A percentile compares a stretch with the other conserved stretches of the same genome.
Conservation (phyloP, 1,140 invertebrate genomes). For the Drosophila cardini region DNA sequence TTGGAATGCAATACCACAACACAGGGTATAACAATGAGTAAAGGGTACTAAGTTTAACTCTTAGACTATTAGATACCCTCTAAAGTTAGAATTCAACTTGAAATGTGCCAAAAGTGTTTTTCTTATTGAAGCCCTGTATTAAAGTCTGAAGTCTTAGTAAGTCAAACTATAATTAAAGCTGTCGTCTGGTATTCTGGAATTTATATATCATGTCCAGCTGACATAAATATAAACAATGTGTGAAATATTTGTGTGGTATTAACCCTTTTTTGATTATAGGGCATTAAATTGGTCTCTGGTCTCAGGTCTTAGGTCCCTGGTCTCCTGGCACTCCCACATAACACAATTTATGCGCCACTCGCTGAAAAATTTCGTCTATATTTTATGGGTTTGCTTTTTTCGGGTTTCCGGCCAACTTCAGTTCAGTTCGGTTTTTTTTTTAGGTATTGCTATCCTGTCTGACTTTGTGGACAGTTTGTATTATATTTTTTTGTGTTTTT, state of each 20-base stretch:
- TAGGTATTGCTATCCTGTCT: slow-evolving; percentile 29
- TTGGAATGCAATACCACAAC: neutral
- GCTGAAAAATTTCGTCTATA: slow-evolving; percentile 50
- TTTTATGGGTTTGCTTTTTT: slow-evolving; percentile 52
- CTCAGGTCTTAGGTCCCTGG: too few species aligned
- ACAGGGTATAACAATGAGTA: neutral
- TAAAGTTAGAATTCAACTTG: neutral
- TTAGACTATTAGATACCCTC: neutral
- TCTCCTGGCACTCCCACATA: slow-evolving; percentile 38
- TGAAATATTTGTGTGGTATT: slow-evolving; percentile 2
- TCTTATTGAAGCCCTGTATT: neutral
- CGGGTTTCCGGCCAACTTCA: slow-evolving; percentile 43
- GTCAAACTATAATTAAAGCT: neutral
- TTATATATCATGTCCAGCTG: neutral
- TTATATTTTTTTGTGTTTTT: too few species aligned
- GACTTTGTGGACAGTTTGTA: slow-evolving; percentile 3
- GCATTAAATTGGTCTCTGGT: slow-evolving; percentile 2
- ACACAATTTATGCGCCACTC: slow-evolving; percentile 48
- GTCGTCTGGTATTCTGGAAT: neutral
- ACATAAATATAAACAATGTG: slow-evolving; percentile 24
- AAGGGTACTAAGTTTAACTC: neutral
- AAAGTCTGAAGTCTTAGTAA: neutral
- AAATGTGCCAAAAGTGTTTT: neutral
- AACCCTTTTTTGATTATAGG: slow-evolving; percentile 32
- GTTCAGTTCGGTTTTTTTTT: neutral